Evolutionary conservation across 2,797 vertebrate genomes (phyloP), one percentile per base, ranked within the genome.

Genomic region (Notolepis coatsorum): DNA sequence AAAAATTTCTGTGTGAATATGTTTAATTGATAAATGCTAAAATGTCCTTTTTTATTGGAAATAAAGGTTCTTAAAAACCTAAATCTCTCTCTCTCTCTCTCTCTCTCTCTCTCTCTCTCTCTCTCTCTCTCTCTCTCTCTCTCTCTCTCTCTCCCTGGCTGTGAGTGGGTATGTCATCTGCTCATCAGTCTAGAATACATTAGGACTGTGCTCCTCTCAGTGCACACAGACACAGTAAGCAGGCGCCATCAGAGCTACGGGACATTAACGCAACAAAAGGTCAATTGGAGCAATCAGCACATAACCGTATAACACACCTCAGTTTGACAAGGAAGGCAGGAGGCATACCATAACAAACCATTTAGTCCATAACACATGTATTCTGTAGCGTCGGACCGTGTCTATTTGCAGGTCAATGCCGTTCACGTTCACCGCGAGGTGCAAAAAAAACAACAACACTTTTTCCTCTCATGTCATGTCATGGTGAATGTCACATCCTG

Each of bases 161-260:
- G 43, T 71, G 74, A 61, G 69, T 71, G 49, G 73, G 69, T 51
- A 65, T 38, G 48, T 51, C 39, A 45, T 64, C 43, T 60, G 18
- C 41, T 65, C 52, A 67, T 24, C 21, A n/a, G 33, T 43, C 42
- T 25, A 33, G 51, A 57, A 68, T 30, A 62, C 53, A 43, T 78
- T 56, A 57, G 56, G 37, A 28, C 55, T 5, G 24, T 46, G 21
- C 50, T 51, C 48, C 61, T 65, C 21, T 57, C 28, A 73, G 67
- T 65, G 37, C 56, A 56, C 35, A 66, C 53, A 56, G 15, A 43
- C 33, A 37, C 41, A 49, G n/a, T n/a, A 55, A 23, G 21, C 50
- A 12, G 24, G 23, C 24, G 43, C 28, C 38, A 51, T 59, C 28
- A 50, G 37, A 21, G 49, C 68, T 60, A 56, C 47, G 37, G 15